Evolutionary conservation across 2,113 vertebrate species (phyloP).

Genomic region (Stigmatopora argus): DNA sequence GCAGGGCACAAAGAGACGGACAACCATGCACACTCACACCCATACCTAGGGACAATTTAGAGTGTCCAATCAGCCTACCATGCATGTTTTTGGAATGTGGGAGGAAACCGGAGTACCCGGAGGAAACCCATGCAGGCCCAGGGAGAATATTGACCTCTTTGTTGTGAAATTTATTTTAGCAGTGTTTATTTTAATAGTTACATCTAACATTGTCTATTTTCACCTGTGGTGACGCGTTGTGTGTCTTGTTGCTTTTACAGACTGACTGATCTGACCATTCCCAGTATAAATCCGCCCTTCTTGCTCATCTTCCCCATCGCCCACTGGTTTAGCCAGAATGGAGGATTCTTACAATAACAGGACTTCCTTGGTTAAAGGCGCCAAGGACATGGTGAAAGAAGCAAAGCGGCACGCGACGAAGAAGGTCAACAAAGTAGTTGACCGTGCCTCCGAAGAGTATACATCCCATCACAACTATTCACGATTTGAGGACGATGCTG

Average conservation of each 20-base stretch:
- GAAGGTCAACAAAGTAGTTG: conserved; percentile 81
- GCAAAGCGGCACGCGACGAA: conserved; percentile 86
- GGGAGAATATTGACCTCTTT: conserved; percentile 12
- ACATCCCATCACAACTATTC: conserved; percentile 80
- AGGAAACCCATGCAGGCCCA: too few species aligned
- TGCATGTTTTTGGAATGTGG: too few species aligned
- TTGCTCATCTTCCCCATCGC: conserved; percentile 17
- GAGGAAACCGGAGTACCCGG: too few species aligned
- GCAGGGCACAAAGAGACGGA: too few species aligned
- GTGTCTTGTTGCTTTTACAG: conserved; percentile 32
- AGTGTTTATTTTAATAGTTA: conserved; percentile 40
- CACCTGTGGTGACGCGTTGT: conserved; percentile 59
- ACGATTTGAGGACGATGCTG: conserved; percentile 81
- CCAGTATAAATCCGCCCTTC: conserved; percentile 11
- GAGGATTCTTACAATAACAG: conserved; percentile 85
- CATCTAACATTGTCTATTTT: conserved; percentile 41
- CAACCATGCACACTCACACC: too few species aligned
- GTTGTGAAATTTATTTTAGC: conserved; percentile 54
- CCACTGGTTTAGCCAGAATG: conserved; percentile 69
- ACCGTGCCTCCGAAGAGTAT: conserved; percentile 85
- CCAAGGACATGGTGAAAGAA: conserved; percentile 89
- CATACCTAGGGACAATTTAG: too few species aligned
- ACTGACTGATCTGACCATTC: conserved; percentile 25
- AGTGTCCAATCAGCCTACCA: too few species aligned
- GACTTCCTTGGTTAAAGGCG: conserved; percentile 87